A percentile compares a stretch with the other conserved stretches of the same genome.
These are phyloP conservation scores for Spicauda simplicius DNA, from an alignment of 2,888 invertebrate genomes.

Conservation along the genomic window DNA sequence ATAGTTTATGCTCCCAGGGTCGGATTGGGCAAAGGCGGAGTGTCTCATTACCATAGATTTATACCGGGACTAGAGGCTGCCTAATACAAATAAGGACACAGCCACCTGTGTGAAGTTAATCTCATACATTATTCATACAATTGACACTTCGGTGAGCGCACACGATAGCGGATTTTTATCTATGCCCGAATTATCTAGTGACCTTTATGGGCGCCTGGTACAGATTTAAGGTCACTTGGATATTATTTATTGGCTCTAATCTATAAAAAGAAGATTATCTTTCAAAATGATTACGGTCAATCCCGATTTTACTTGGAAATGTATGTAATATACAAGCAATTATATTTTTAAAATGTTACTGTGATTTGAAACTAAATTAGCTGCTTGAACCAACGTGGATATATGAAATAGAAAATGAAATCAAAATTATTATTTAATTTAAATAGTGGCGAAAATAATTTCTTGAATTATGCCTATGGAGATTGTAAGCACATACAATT, in stretches of 20 bases:
- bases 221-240: not conserved
- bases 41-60: conserved; percentile 20
- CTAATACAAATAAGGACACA: conserved; percentile 27
- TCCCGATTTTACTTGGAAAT: no score
- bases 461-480: no score
- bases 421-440: no score
- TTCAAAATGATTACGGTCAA: no score
- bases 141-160: conserved; percentile 44
- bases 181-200: conserved; percentile 17
- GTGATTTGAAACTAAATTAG: no score
- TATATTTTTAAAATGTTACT: no score
- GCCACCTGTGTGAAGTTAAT: conserved; percentile 41
- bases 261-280: no score
- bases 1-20: conserved; percentile 8
- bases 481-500: no score
- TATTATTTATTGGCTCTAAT: not conserved
- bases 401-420: no score
- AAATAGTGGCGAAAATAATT: no score
- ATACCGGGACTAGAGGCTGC: conserved; percentile 10
- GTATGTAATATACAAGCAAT: no score
- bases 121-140: conserved; percentile 57
- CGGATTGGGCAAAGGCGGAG: conserved; percentile 10
- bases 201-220: conserved; percentile 4
- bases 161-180: conserved; percentile 16
- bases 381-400: no score